A percentile compares a stretch with the other conserved stretches of the same genome.
Evolutionary conservation across 2,797 vertebrate genomes (phyloP).

Genomic region (Rhabdomys pumilio): DNA sequence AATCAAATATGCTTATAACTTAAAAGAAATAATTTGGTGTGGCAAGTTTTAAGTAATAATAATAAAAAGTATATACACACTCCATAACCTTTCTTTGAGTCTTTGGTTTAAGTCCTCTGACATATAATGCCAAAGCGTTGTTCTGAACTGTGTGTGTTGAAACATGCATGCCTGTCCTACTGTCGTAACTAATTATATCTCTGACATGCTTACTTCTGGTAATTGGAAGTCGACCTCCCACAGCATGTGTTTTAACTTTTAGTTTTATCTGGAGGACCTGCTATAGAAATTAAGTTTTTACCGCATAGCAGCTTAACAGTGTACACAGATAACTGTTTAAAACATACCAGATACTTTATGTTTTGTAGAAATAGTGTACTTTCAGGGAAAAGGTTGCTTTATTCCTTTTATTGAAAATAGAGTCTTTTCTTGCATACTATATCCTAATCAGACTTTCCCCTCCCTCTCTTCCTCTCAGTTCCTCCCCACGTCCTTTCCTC

Average conservation of each 20-base stretch:
- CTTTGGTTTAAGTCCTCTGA: constrained; percentile 90
- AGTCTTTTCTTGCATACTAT: neutral
- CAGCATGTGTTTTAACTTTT: constrained; percentile 89
- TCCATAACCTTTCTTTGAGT: constrained; percentile 88
- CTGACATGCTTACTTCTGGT: constrained; percentile 89
- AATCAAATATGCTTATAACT: constrained; percentile 88
- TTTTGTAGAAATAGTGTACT: constrained; percentile 84
- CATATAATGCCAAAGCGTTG: constrained; percentile 91
- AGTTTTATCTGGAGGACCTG: constrained; percentile 90
- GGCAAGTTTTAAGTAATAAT: constrained; percentile 87
- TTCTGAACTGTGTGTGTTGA: constrained; percentile 90
- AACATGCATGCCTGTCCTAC: constrained; percentile 90
- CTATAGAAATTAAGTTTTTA: constrained; percentile 88
- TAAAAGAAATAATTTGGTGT: constrained; percentile 89
- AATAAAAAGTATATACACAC: constrained; percentile 73
- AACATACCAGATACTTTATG: constrained; percentile 82
- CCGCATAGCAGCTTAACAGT: constrained; percentile 88
- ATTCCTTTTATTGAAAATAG: neutral
- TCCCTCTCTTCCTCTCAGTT: too few relatives aligned
- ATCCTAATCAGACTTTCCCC: neutral
- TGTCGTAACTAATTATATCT: constrained; percentile 92
- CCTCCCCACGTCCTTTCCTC: neutral
- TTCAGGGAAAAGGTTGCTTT: neutral
- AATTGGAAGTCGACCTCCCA: constrained; percentile 91
- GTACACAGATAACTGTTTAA: constrained; percentile 89